Percentiles rank a stretch among this genome's conserved stretches.
Conservation (phyloP, 2,888 invertebrate genomes). For the Gisinianus flammeolus region DNA sequence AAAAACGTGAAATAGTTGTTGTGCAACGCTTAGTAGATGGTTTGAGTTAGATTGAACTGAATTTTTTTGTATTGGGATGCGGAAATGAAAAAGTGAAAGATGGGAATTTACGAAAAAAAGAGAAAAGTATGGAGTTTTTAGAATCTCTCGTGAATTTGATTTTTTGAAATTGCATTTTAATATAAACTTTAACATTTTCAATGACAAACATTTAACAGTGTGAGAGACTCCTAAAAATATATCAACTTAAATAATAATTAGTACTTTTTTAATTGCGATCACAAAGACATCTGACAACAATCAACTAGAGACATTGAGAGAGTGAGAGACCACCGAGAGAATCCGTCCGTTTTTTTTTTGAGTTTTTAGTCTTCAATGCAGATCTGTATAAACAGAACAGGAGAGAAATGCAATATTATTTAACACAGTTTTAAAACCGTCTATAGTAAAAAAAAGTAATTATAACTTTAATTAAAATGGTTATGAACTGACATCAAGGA, state of each 20-base stretch:
- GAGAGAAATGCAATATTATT: background rate
- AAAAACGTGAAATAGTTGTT: too few relatives aligned
- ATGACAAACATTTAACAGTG: constrained; percentile 39
- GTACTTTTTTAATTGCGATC: too few relatives aligned
- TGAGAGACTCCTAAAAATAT: too few relatives aligned
- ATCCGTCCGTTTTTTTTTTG: background rate
- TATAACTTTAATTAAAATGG: background rate
- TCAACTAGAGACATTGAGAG: too few relatives aligned
- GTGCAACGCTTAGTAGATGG: too few relatives aligned
- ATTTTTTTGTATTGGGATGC: too few relatives aligned
- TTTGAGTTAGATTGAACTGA: too few relatives aligned
- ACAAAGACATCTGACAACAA: background rate
- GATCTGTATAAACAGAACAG: constrained; percentile 17
- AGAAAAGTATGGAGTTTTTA: too few relatives aligned
- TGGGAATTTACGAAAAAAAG: too few relatives aligned
- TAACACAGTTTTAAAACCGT: background rate
- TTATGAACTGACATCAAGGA: constrained; percentile 51
- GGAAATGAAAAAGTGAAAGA: too few relatives aligned
- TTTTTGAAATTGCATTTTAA: constrained; percentile 1
- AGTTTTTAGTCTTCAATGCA: constrained; percentile 37
- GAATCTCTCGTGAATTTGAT: too few relatives aligned
- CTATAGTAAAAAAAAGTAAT: background rate
- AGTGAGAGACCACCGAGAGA: background rate
- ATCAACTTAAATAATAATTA: too few relatives aligned
- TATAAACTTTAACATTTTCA: constrained; percentile 37